Evolutionary conservation across 2,797 vertebrate genomes (phyloP).

Genomic region (Pangasius sanitwongsei): DNA sequence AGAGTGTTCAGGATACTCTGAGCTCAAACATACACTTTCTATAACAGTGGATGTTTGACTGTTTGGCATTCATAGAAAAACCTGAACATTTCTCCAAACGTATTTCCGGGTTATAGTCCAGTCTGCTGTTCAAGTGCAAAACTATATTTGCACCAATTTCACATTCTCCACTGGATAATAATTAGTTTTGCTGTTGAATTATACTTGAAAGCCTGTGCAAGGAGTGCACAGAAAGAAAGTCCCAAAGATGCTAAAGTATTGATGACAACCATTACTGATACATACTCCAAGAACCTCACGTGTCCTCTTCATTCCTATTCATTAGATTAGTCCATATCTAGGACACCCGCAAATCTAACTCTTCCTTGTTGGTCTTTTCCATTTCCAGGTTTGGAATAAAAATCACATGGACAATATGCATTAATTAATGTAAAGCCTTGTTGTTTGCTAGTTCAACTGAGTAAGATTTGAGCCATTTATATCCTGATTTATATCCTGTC

Average conservation of each 20-base stretch:
- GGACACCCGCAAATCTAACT: background rate
- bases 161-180: background rate
- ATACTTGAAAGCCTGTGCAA: background rate
- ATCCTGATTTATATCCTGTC: background rate
- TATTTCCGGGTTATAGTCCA: background rate
- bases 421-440: background rate
- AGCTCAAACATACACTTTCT: background rate
- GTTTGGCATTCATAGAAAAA: background rate
- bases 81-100: background rate
- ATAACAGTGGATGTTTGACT: background rate
- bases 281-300: background rate
- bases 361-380: background rate
- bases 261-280: background rate
- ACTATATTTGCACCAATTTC: background rate
- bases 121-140: background rate
- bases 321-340: background rate
- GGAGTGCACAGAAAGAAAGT: background rate
- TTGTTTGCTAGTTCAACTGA: background rate
- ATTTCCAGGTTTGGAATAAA: background rate
- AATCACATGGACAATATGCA: background rate
- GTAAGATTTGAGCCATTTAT: background rate
- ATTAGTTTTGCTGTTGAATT: background rate
- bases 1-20: background rate
- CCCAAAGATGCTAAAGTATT: background rate
- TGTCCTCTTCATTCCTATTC: background rate